Evolutionary conservation across 1,140 invertebrate genomes (phyloP), one percentile per base, ranked within the genome.

Genomic region (Drosophila subpulchrella): DNA sequence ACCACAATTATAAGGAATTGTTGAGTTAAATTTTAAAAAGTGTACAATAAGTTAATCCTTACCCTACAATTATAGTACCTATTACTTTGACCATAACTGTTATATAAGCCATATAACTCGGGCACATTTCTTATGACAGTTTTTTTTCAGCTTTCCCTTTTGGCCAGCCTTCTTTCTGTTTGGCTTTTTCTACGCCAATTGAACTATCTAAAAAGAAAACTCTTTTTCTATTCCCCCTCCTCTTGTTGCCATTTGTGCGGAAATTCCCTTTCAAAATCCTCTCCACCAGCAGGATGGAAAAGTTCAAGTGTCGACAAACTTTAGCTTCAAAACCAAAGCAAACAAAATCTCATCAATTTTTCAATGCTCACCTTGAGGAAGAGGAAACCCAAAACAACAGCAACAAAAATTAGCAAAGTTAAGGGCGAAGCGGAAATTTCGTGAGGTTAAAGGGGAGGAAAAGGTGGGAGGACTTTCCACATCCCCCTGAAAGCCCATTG

Each of bases 301-400:
- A 71, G 67, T 71, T 71, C 67, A 71, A 71, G 67, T 71, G 67
- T 71, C 67, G 67, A 58, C 44, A 71, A 71, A 71, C 67, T 71
- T 71, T 41, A 71, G 39, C 67, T 71, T 50, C 42, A 42, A 50
- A 58, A 71, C 51, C 62, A 65, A 71, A 72, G 32, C 73, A 84
- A 84, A 72, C 47, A 55, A 76, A 82, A 86, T 79, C 82, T 81
- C 83, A 86, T 86, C 79, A 88, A 86, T 82, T 78, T 86, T 86
- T 86, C 82, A 88, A 75, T 72, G 66, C 56, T 42, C 78, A 85
- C 81, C 81, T 77, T 63, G 63, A 59, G 46, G 51, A 13, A 55
- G 32, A 8, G 27, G 42, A 34, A 54, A 47, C 12, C 50, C 17
- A 13, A 41, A 34, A 71, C 32, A 55, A 71, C 36, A 41, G 32